Evolutionary conservation across 2,113 vertebrate genomes (phyloP).

Genomic region (Pitta sordida): DNA sequence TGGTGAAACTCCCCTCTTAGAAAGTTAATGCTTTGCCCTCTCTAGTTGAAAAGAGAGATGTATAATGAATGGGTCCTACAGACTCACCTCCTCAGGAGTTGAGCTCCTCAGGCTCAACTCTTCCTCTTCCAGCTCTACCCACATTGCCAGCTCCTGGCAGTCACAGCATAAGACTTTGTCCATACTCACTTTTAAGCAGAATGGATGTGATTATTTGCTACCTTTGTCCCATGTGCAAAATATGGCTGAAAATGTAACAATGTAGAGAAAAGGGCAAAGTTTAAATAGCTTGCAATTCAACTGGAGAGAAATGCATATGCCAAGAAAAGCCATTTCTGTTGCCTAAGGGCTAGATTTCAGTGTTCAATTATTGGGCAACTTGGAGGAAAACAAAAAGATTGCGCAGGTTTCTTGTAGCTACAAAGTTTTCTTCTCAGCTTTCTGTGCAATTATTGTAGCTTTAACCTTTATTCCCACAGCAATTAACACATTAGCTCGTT

Average conservation of each 20-base stretch:
- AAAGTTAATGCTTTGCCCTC: background rate
- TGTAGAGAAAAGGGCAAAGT: background rate
- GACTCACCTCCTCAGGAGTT: too few relatives aligned
- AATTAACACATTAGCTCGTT: background rate
- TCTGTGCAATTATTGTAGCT: background rate
- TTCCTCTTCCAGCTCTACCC: background rate
- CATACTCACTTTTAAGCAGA: background rate
- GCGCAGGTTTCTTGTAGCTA: background rate
- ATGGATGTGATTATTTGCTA: background rate
- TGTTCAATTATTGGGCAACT: background rate
- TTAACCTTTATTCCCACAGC: background rate
- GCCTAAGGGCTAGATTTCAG: background rate
- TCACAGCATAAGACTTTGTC: background rate
- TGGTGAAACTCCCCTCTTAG: background rate
- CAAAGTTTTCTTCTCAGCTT: background rate
- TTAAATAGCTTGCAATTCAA: background rate
- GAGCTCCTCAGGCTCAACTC: background rate
- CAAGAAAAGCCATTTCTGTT: background rate
- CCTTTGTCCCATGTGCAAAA: background rate
- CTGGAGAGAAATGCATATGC: background rate
- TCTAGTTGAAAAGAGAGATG: background rate
- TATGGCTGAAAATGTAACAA: background rate
- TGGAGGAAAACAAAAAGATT: background rate
- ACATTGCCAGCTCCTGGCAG: background rate
- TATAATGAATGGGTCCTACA: background rate